These are phyloP conservation scores for Glossophaga mutica DNA, from an alignment of 2,797 vertebrate genomes.

Conservation along the genomic window DNA sequence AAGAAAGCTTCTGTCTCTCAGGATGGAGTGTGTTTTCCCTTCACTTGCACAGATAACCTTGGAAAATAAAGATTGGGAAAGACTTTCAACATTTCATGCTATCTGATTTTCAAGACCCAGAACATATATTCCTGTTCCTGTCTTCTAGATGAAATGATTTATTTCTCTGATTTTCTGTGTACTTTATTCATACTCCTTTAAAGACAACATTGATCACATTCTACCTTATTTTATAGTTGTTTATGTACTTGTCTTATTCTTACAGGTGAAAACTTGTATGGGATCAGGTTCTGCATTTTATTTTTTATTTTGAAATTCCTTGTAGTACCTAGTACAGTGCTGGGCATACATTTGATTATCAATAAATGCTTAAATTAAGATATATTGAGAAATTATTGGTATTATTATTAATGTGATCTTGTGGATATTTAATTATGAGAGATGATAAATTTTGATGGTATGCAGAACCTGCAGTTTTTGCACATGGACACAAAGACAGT, in stretches of 20 bases:
- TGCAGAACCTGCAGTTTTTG: neutral
- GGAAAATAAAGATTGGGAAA: neutral
- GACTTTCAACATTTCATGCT: neutral
- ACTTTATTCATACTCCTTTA: neutral
- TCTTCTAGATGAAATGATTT: neutral
- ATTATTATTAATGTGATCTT: constrained; percentile 17
- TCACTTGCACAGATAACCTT: neutral
- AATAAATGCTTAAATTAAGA: constrained; percentile 11
- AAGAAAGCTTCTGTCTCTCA: neutral
- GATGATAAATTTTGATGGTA: neutral
- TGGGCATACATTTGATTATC: neutral
- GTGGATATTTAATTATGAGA: neutral
- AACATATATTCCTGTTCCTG: neutral
- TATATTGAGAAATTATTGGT: neutral
- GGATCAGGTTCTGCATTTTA: neutral
- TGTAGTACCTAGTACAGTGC: neutral
- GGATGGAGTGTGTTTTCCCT: neutral
- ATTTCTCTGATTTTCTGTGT: neutral
- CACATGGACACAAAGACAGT: neutral
- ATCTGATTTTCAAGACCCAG: neutral
- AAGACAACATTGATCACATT: neutral
- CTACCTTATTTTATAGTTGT: neutral
- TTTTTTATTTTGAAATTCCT: neutral
- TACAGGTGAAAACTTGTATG: constrained; percentile 15
- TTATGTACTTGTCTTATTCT: neutral